These are phyloP conservation scores for Drosophila virilis DNA, from an alignment of 1,140 invertebrate species.

Conservation along the genomic window DNA sequence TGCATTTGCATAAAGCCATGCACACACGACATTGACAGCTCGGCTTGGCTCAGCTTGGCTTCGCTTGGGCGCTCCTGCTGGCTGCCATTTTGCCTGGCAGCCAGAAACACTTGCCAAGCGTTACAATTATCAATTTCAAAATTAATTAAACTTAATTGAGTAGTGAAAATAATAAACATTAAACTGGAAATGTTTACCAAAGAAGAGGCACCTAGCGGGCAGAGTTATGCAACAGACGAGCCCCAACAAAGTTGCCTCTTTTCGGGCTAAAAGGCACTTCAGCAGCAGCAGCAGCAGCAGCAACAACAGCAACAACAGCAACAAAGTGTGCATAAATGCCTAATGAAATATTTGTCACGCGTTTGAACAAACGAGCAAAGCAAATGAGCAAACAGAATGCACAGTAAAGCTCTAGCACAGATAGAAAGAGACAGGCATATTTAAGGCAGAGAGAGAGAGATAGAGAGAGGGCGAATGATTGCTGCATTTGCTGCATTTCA, in stretches of 20 bases:
- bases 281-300: constrained; percentile 19
- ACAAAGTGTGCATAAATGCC: constrained; percentile 71
- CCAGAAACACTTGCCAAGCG: constrained; percentile 41
- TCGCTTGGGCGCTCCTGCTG: constrained; percentile 7
- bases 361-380: constrained; percentile 60
- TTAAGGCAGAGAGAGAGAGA: constrained; percentile 5
- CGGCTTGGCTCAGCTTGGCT: neutral
- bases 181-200: constrained; percentile 48
- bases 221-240: constrained; percentile 17
- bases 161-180: constrained; percentile 81
- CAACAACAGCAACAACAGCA: constrained; percentile 32
- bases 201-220: neutral
- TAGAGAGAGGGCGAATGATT: constrained; percentile 20
- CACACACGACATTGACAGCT: constrained; percentile 21
- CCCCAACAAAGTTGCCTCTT: constrained; percentile 53
- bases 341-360: constrained; percentile 83
- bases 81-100: constrained; percentile 66
- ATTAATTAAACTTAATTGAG: constrained; percentile 83
- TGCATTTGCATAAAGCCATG: constrained; percentile 81
- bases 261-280: constrained; percentile 54
- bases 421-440: constrained; percentile 1
- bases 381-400: constrained; percentile 74
- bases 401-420: constrained; percentile 31
- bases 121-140: constrained; percentile 80
- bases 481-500: constrained; percentile 49